Evolutionary conservation across 2,888 invertebrate species (phyloP).

Genomic region (Eristalinus sepulchralis): DNA sequence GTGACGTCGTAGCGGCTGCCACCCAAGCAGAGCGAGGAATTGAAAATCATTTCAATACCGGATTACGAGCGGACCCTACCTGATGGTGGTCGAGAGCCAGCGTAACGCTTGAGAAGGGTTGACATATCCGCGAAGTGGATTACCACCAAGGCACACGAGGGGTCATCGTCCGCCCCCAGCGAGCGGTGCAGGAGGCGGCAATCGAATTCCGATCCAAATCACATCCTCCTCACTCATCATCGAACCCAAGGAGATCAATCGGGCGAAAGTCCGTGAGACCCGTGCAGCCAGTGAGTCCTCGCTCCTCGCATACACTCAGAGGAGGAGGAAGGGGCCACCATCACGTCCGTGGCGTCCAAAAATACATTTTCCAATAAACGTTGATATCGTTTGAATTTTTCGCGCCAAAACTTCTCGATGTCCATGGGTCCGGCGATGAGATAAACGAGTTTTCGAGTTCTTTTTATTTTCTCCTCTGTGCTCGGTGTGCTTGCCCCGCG

Average conservation of each 20-base stretch:
- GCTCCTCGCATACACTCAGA: background rate
- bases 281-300: background rate
- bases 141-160: background rate
- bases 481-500: background rate
- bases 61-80: conserved; percentile 21
- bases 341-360: background rate
- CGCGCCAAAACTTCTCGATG: conserved; percentile 42
- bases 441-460: conserved; percentile 10
- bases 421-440: background rate
- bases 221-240: background rate
- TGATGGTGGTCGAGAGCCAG: background rate
- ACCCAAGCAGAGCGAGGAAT: conserved; percentile 42
- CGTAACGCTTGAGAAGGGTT: conserved; percentile 50
- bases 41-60: conserved; percentile 8
- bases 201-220: conserved; percentile 1
- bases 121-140: conserved; percentile 53
- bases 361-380: conserved; percentile 5
- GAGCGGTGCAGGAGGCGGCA: background rate
- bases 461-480: background rate
- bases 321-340: background rate
- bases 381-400: conserved; percentile 21
- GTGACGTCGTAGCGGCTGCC: conserved; percentile 6
- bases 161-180: conserved; percentile 14
- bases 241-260: background rate
- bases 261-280: background rate